Evolutionary conservation across 2,113 vertebrate genomes (phyloP).

Genomic region (Erythrolamprus reginae): DNA sequence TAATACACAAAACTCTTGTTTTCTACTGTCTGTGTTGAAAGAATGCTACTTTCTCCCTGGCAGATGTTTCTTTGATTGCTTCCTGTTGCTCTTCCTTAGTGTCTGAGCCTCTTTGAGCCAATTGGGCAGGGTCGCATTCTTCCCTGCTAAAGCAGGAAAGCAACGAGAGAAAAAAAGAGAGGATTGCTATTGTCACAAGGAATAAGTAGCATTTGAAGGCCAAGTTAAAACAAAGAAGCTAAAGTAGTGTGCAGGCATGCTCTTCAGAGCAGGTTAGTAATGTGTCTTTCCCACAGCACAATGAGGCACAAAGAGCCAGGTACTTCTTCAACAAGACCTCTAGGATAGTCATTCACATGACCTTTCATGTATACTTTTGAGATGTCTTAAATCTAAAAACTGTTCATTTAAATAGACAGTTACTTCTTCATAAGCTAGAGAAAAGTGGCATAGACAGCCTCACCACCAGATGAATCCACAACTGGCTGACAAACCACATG

Average conservation of each 20-base stretch:
- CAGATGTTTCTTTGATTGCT: background rate
- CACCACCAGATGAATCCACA: too few relatives aligned
- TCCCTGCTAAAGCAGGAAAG: background rate
- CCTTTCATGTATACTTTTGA: background rate
- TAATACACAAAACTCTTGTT: accelerated
- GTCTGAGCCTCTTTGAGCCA: background rate
- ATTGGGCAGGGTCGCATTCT: background rate
- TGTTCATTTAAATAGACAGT: background rate
- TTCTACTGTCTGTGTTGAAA: background rate
- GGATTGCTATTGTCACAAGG: background rate
- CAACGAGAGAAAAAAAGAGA: background rate
- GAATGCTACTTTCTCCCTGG: background rate
- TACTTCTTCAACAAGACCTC: background rate
- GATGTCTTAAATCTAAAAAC: background rate
- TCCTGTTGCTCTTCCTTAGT: background rate
- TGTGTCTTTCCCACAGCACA: background rate
- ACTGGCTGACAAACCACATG: too few relatives aligned
- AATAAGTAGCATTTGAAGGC: background rate
- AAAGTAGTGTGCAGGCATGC: background rate
- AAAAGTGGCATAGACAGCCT: too few relatives aligned
- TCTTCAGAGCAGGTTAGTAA: background rate
- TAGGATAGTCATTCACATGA: background rate
- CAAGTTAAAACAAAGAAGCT: background rate
- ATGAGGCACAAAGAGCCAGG: background rate
- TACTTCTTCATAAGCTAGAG: too few relatives aligned